These are phyloP conservation scores for Rhyzopertha dominica DNA, from an alignment of 1,140 invertebrate species.

Conservation along the genomic window DNA sequence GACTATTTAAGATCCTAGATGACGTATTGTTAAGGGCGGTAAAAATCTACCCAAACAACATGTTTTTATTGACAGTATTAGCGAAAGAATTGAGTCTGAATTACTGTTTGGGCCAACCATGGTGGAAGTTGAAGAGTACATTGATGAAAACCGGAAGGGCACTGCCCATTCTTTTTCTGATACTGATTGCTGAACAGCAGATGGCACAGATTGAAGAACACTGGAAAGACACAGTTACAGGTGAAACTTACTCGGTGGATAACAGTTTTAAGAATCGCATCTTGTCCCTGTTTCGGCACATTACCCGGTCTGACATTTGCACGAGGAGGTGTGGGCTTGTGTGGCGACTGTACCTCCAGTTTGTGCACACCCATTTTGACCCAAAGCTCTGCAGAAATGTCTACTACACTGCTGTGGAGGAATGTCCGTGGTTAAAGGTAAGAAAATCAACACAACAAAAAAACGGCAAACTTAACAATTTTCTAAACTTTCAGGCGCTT, in stretches of 20 bases:
- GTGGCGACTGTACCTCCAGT: conserved; percentile 56
- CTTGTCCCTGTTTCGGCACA: conserved; percentile 36
- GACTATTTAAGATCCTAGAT: conserved; percentile 35
- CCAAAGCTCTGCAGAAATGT: conserved; percentile 41
- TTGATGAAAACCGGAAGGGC: conserved; percentile 38
- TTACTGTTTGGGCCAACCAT: conserved; percentile 39
- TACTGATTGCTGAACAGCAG: conserved; percentile 38
- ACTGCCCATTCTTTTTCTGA: conserved; percentile 38
- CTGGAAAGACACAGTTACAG: conserved; percentile 34
- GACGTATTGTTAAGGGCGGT: conserved; percentile 42
- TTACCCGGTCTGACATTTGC: conserved; percentile 41
- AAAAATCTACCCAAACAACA: conserved; percentile 53
- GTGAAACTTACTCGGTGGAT: conserved; percentile 16
- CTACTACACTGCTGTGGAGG: conserved; percentile 53
- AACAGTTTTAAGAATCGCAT: conserved; percentile 37
- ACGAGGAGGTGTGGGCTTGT: conserved; percentile 51
- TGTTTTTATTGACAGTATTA: conserved; percentile 47
- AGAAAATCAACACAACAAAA: conserved; percentile 8
- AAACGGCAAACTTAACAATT: too few relatives aligned
- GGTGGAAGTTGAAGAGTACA: conserved; percentile 41
- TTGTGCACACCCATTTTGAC: conserved; percentile 42
- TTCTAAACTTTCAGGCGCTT: conserved; percentile 48
- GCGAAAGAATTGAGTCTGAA: conserved; percentile 36
- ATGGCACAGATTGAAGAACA: conserved; percentile 29
- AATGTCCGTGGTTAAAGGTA: conserved; percentile 66